These are phyloP conservation scores for Archips crataeganus DNA, from an alignment of 2,888 invertebrate genomes.

Conservation along the genomic window DNA sequence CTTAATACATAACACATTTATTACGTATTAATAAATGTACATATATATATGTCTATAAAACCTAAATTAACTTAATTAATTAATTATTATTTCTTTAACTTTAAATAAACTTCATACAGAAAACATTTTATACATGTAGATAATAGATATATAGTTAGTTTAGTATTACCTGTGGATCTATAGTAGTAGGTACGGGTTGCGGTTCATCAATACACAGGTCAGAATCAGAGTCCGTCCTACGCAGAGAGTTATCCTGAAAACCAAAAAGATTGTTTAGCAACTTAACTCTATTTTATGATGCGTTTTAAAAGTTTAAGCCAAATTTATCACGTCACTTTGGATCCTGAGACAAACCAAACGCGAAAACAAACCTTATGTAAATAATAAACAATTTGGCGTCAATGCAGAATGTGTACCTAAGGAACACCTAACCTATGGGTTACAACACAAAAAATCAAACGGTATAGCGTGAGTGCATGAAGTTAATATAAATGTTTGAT, in stretches of 20 bases:
- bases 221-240: constrained; percentile 94
- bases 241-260: constrained; percentile 87
- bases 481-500: constrained; percentile 1
- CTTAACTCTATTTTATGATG: neutral
- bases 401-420: constrained; percentile 13
- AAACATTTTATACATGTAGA: neutral
- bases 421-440: constrained; percentile 18
- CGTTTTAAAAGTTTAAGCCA: neutral
- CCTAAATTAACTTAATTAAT: too few relatives aligned
- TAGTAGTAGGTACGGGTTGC: constrained; percentile 71
- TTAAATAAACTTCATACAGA: constrained; percentile 6
- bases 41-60: constrained; percentile 31
- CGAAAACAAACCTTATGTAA: neutral
- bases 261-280: neutral
- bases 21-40: constrained; percentile 32
- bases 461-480: constrained; percentile 23
- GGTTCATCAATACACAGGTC: constrained; percentile 94
- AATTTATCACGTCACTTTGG: neutral
- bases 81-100: neutral
- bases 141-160: constrained; percentile 11
- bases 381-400: neutral
- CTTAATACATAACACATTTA: constrained; percentile 37
- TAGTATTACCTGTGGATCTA: constrained; percentile 77
- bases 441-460: constrained; percentile 34
- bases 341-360: constrained; percentile 11